A percentile compares a stretch with the other conserved stretches of the same genome.
Evolutionary conservation across 2,888 invertebrate species (phyloP).

Genomic region (Neria commutata): DNA sequence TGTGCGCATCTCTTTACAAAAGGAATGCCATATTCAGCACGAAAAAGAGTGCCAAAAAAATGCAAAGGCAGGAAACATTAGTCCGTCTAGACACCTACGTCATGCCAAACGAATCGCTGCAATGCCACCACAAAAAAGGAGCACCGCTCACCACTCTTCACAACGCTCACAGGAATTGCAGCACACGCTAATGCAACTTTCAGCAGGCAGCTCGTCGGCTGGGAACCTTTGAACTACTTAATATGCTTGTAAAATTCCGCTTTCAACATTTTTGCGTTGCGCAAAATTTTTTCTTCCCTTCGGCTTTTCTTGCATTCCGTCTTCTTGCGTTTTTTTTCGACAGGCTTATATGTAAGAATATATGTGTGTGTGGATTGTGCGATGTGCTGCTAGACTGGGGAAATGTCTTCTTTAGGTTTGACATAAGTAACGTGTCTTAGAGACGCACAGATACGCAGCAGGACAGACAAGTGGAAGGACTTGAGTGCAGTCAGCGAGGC

Average conservation of each 20-base stretch:
- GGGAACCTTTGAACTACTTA: slow-evolving; percentile 48
- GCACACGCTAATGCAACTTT: slow-evolving; percentile 21
- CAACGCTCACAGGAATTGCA: background rate
- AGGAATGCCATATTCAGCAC: no score
- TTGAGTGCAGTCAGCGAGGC: background rate
- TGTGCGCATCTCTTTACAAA: no score
- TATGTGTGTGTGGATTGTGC: background rate
- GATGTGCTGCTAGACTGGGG: slow-evolving; percentile 18
- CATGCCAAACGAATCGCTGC: slow-evolving; percentile 45
- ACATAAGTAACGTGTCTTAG: slow-evolving; percentile 40
- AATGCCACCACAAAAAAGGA: no score
- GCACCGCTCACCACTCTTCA: no score
- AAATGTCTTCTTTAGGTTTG: slow-evolving; percentile 30
- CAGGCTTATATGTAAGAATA: no score
- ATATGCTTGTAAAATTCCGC: slow-evolving; percentile 51
- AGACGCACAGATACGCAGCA: background rate
- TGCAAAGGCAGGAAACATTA: slow-evolving; percentile 48
- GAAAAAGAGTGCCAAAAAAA: no score
- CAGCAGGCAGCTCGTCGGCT: slow-evolving; percentile 25
- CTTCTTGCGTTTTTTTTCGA: slow-evolving; percentile 12
- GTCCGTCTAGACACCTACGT: slow-evolving; percentile 57
- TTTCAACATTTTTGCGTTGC: slow-evolving; percentile 20
- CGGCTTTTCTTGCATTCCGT: slow-evolving; percentile 3
- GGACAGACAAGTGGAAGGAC: background rate
- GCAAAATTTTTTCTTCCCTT: background rate